These are phyloP conservation scores for Physella acuta DNA, from an alignment of 1,140 invertebrate species.

Conservation along the genomic window DNA sequence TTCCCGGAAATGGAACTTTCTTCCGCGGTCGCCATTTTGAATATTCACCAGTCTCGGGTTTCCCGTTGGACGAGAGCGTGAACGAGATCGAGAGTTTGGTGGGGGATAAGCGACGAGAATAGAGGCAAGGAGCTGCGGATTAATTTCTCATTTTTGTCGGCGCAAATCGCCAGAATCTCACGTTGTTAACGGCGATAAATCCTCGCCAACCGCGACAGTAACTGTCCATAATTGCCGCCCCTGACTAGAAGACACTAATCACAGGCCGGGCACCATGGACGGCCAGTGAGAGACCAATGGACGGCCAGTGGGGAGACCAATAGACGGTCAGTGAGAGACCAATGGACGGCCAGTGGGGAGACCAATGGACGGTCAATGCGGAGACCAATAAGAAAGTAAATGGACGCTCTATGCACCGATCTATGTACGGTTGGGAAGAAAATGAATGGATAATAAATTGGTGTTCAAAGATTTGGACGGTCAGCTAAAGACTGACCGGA, in stretches of 20 bases:
- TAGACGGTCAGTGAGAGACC: too few relatives aligned
- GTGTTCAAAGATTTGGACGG: too few relatives aligned
- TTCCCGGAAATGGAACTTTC: constrained; percentile 19
- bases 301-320: too few relatives aligned
- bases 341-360: too few relatives aligned
- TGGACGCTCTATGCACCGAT: too few relatives aligned
- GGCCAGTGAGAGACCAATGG: not conserved
- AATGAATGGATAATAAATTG: too few relatives aligned
- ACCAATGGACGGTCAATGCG: too few relatives aligned
- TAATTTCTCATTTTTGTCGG: constrained; percentile 11
- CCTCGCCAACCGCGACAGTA: constrained; percentile 11
- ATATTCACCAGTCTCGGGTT: constrained; percentile 10
- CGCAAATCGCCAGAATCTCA: constrained; percentile 8
- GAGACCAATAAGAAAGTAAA: too few relatives aligned
- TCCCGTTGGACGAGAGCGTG: constrained; percentile 6
- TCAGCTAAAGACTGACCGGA: too few relatives aligned
- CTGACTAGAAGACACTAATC: not conserved
- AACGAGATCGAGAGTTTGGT: constrained; percentile 8
- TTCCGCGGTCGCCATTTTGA: constrained; percentile 13
- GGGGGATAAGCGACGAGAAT: constrained; percentile 19
- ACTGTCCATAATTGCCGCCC: constrained; percentile 18
- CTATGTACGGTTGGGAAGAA: too few relatives aligned
- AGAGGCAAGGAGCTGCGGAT: constrained; percentile 10
- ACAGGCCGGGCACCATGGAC: not conserved
- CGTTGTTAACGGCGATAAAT: constrained; percentile 14